Conservation (phyloP, 2,797 vertebrate genomes). For the Hemitrygon akajei region DNA sequence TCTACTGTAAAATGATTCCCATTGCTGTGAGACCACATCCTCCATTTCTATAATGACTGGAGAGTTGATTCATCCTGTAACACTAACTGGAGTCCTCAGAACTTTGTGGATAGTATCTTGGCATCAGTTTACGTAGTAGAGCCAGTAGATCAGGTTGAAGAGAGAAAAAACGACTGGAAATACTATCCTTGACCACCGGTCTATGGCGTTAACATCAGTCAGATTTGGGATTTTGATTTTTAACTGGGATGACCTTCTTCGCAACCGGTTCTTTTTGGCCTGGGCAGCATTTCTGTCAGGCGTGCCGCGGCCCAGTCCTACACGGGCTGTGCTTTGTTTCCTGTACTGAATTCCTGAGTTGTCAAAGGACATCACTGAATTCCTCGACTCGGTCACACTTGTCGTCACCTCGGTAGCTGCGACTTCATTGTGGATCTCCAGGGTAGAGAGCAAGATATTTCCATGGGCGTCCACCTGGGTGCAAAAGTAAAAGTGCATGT, state of each 20-base stretch:
- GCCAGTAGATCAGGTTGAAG: conserved; percentile 98
- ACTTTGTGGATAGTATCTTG: conserved; percentile 47
- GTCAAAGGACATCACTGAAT: conserved; percentile 84
- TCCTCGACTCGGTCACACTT: conserved; percentile 70
- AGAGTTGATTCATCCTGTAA: conserved; percentile 41
- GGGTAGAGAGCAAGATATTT: conserved; percentile 86
- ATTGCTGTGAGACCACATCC: conserved; percentile 38
- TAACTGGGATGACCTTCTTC: conserved; percentile 86
- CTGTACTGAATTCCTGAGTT: conserved; percentile 88
- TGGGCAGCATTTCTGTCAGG: conserved; percentile 69
- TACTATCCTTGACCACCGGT: conserved; percentile 94
- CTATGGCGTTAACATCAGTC: conserved; percentile 94
- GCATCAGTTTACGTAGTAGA: conserved; percentile 93
- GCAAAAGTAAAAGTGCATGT: conserved; percentile 19
- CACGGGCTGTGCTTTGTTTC: conserved; percentile 70
- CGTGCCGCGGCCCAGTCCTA: conserved; percentile 65
- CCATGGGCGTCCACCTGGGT: conserved; percentile 85
- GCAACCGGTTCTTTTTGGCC: conserved; percentile 75
- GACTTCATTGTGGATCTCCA: conserved; percentile 96
- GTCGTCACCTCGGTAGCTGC: conserved; percentile 78
- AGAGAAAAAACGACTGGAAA: conserved; percentile 91
- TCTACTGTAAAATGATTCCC: conserved; percentile 7
- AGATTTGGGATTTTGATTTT: conserved; percentile 98
- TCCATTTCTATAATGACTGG: conserved; percentile 35
- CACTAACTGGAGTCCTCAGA: conserved; percentile 65